Evolutionary conservation across 2,797 vertebrate species (phyloP).

Genomic region (Pygocentrus nattereri): DNA sequence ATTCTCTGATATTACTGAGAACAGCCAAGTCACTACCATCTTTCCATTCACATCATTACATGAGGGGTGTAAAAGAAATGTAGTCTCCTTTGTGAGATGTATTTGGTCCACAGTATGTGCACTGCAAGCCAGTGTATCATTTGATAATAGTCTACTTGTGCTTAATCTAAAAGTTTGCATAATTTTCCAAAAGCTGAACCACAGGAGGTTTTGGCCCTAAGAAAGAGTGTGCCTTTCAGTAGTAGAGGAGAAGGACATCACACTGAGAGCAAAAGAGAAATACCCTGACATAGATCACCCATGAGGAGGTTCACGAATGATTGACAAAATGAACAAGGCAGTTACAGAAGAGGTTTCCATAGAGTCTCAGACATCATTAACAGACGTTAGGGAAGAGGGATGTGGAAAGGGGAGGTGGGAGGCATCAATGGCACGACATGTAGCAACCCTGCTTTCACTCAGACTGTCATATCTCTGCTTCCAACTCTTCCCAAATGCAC

Average conservation of each 20-base stretch:
- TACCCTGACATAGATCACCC: constrained; percentile 53
- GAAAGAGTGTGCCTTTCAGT: constrained; percentile 39
- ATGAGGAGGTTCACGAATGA: constrained; percentile 41
- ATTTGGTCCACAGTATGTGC: constrained; percentile 47
- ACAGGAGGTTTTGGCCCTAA: constrained; percentile 47
- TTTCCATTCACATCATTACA: constrained; percentile 1
- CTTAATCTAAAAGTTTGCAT: constrained; percentile 59
- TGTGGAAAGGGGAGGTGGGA: neutral
- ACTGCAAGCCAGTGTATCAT: constrained; percentile 30
- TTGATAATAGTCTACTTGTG: constrained; percentile 50
- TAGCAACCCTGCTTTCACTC: constrained; percentile 40
- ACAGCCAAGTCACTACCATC: neutral
- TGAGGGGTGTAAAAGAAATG: constrained; percentile 20
- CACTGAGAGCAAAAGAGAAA: constrained; percentile 35
- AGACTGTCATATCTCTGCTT: constrained; percentile 40
- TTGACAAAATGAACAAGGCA: constrained; percentile 44
- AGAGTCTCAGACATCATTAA: constrained; percentile 46
- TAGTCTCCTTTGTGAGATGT: constrained; percentile 31
- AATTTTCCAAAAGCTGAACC: constrained; percentile 43
- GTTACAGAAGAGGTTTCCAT: constrained; percentile 33
- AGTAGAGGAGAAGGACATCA: constrained; percentile 22
- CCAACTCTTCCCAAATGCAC: constrained; percentile 1
- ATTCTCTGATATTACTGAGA: neutral
- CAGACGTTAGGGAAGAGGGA: neutral
- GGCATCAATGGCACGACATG: constrained; percentile 42